Conservation (phyloP, 2,888 invertebrate species). For the Meghimatium bilineatum region DNA sequence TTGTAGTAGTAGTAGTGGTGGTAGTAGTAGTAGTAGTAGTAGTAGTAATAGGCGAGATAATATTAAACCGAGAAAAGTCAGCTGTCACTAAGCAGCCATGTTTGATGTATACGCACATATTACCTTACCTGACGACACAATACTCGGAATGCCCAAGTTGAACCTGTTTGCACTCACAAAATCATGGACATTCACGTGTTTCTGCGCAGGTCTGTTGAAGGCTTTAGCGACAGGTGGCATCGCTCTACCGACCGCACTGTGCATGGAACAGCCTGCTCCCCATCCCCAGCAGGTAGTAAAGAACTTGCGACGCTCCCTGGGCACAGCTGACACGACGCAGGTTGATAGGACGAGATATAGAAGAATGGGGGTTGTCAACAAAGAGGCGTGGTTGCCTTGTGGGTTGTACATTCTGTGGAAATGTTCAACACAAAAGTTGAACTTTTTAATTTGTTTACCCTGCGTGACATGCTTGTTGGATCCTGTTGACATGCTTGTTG, state of each 20-base stretch:
- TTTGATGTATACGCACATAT: no score
- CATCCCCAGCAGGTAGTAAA: constrained; percentile 64
- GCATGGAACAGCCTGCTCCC: constrained; percentile 62
- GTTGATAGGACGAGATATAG: not conserved
- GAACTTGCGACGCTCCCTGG: constrained; percentile 54
- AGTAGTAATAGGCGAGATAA: no score
- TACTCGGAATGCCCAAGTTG: constrained; percentile 27
- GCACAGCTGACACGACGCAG: not conserved
- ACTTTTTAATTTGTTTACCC: no score
- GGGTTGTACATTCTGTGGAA: not conserved
- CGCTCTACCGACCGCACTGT: constrained; percentile 48
- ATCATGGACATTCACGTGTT: not conserved
- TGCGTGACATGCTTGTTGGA: no score
- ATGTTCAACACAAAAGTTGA: no score
- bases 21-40: no score
- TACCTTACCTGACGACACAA: constrained; percentile 32
- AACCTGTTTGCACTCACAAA: no score
- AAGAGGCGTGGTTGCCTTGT: no score
- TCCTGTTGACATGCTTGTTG: no score
- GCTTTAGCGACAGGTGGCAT: not conserved
- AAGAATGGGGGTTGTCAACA: not conserved
- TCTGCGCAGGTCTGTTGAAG: not conserved
- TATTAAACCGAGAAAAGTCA: no score
- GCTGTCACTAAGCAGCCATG: no score
- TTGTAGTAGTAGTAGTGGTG: no score